A percentile compares a stretch with the other conserved stretches of the same genome.
Evolutionary conservation across 2,113 vertebrate genomes (phyloP).

Genomic region (Gobio gobio): DNA sequence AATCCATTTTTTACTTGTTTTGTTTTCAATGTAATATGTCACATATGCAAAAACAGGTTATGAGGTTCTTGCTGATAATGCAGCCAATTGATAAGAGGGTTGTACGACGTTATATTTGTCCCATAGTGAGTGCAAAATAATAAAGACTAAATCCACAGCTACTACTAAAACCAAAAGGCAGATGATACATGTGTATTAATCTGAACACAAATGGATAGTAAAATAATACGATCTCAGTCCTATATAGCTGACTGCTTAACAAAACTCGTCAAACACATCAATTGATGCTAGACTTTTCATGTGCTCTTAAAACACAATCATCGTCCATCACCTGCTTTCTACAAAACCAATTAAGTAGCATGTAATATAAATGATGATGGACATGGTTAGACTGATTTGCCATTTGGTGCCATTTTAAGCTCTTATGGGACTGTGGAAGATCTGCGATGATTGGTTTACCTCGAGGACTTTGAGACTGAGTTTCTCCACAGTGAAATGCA

Average conservation of each 20-base stretch:
- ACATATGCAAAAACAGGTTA: constrained; percentile 68
- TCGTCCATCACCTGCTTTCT: constrained; percentile 38
- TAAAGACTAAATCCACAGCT: neutral
- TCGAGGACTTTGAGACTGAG: constrained; percentile 51
- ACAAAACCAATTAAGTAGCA: constrained; percentile 55
- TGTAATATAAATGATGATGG: constrained; percentile 57
- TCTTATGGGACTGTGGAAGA: constrained; percentile 49
- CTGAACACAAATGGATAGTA: neutral
- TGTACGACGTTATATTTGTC: constrained; percentile 1
- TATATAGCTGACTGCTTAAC: constrained; percentile 2
- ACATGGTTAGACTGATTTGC: constrained; percentile 48
- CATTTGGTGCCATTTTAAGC: constrained; percentile 47
- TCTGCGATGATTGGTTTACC: constrained; percentile 54
- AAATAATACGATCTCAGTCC: neutral
- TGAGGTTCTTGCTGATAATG: constrained; percentile 72
- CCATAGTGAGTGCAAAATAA: neutral
- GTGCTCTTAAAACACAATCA: constrained; percentile 34
- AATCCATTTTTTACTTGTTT: constrained; percentile 58
- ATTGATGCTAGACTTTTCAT: constrained; percentile 26
- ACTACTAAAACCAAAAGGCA: neutral
- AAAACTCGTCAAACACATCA: constrained; percentile 14
- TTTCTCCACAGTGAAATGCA: constrained; percentile 55
- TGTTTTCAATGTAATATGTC: constrained; percentile 71
- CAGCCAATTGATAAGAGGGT: constrained; percentile 35
- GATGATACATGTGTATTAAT: neutral